phyloP scores from a whole-genome alignment of 2,113 vertebrate species.

The Charina bottae region DNA sequence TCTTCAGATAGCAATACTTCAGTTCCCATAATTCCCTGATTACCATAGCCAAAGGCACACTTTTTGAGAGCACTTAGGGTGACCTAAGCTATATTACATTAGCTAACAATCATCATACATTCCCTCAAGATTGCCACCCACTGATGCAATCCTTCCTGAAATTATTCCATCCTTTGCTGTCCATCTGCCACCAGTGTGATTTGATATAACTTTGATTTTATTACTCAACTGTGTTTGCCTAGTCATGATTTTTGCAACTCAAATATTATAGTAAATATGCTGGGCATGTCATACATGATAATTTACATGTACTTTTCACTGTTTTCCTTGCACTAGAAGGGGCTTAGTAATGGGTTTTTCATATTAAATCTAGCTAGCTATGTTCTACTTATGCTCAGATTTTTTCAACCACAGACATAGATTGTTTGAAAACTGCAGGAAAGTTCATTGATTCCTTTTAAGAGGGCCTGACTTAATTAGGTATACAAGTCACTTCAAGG shows the following conservation, averaged over 20 bases:
- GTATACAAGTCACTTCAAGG: constrained; percentile 15
- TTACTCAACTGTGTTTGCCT: background rate
- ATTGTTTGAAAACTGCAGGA: background rate
- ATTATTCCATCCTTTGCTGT: background rate
- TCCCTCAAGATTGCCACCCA: background rate
- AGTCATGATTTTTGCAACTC: background rate
- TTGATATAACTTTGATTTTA: background rate
- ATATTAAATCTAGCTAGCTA: background rate
- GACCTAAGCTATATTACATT: background rate
- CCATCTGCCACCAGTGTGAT: background rate
- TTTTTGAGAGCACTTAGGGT: background rate
- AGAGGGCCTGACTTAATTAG: background rate
- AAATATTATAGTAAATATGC: background rate
- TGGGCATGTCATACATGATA: background rate
- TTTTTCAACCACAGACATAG: background rate
- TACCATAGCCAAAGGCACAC: background rate
- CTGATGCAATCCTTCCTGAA: background rate
- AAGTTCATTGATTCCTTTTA: background rate
- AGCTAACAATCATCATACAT: background rate
- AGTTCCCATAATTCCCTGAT: background rate
- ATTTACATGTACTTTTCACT: background rate
- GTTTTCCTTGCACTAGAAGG: background rate
- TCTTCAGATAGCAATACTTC: background rate
- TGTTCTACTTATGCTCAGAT: background rate
- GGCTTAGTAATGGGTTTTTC: background rate